Evolutionary conservation across 2,888 invertebrate species (phyloP), one percentile per base, ranked within the genome.

Genomic region (Drosophila borealis): DNA sequence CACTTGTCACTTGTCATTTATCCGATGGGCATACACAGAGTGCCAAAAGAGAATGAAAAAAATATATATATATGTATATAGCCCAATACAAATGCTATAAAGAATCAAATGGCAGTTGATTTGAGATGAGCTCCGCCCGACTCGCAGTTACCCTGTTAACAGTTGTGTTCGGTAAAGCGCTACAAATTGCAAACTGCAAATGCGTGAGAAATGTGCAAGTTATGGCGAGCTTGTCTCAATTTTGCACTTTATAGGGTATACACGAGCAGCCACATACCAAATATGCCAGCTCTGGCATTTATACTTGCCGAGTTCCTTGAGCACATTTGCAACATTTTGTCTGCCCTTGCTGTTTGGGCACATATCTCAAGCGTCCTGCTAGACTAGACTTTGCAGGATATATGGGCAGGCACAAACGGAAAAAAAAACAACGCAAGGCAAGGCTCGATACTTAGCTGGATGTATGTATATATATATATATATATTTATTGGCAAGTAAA

Each of bases 1-100:
- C 59, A 70, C 41, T 60, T 72, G 73, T 72, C 73, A 72, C 49
- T 50, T 61, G 36, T 57, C 49, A 59, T 57, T 54, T 55, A 56
- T 61, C 39, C 56, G 25, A 67, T 41, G 34, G 44, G 21, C 41
- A 66, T 37, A 34, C 37, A 60, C 54, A 50, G 41, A 39, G 13
- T 41, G 25, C n/a, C 21, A 41, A 41, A 59, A 45, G 13, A 10
- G 41, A 4, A 21, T 0, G 5, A 0, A 21, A 29, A 29, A 8
- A 17, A 17, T 1, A 17, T 2, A 1, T 17, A 17, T 1, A 17
- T 2, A 1, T 17, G 2, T 2, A 29, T 29, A 29, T 8, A 34
- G 4, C 34, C 36, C 10, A 39, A 42, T 53, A 37, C 39, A 62
- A 46, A 45, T 53, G 39, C 9, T 36, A 21, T 11, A 33, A 13